Conservation (phyloP, 35 echinoderm and acorn worm genomes). For the Strongylocentrotus purpuratus region DNA sequence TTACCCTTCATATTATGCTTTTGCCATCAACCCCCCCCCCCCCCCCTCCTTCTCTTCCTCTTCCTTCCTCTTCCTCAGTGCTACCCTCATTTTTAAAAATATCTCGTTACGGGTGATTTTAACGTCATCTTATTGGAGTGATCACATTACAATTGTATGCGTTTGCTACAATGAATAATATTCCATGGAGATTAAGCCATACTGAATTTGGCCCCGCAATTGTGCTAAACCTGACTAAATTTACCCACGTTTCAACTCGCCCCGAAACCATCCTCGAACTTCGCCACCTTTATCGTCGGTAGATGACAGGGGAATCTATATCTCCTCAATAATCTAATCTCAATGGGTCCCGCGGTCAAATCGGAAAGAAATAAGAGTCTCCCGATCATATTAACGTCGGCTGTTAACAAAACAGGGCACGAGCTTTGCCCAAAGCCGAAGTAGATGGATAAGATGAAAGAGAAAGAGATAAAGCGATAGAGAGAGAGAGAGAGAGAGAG, state of each 20-base stretch:
- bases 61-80: too few relatives aligned
- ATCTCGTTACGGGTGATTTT: too few relatives aligned
- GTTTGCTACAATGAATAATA: too few relatives aligned
- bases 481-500: not conserved
- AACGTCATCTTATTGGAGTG: too few relatives aligned
- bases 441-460: not conserved
- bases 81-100: too few relatives aligned
- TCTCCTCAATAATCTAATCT: conserved; percentile 32
- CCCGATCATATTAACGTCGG: conserved; percentile 32
- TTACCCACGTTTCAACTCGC: not conserved
- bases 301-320: conserved; percentile 26
- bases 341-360: conserved; percentile 18
- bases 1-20: too few relatives aligned
- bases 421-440: not conserved
- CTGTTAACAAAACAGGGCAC: conserved; percentile 33
- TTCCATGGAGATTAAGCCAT: too few relatives aligned
- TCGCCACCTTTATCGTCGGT: not conserved
- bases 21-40: too few relatives aligned
- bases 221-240: not conserved
- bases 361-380: conserved; percentile 36
- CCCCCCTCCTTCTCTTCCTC: too few relatives aligned
- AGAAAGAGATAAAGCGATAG: not conserved
- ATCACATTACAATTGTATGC: too few relatives aligned
- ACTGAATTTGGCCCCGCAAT: not conserved
- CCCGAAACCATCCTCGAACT: conserved; percentile 7